phyloP scores from a whole-genome alignment of 1,140 invertebrate genomes.

The Panonychus citri region DNA sequence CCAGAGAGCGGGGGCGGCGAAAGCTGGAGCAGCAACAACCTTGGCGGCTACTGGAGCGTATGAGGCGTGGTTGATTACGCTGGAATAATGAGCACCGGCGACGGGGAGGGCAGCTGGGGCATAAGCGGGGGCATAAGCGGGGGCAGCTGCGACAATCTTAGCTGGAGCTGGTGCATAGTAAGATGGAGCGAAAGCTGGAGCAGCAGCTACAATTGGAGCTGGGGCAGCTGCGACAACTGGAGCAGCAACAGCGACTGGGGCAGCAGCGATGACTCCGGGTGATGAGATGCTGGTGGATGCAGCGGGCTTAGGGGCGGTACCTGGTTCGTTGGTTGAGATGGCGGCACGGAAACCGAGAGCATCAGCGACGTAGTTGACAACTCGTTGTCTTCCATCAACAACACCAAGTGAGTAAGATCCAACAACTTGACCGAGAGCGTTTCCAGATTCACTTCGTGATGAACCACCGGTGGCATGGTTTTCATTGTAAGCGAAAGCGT shows the following conservation, averaged over 20 bases:
- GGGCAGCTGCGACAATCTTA: too few species aligned
- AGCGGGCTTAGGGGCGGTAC: background rate
- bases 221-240: background rate
- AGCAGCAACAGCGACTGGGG: background rate
- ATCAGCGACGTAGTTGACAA: constrained; percentile 19
- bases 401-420: constrained; percentile 16
- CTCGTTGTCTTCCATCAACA: constrained; percentile 14
- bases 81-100: too few species aligned
- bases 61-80: too few species aligned
- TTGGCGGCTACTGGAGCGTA: too few species aligned
- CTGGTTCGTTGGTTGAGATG: constrained; percentile 13
- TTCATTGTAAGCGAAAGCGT: constrained; percentile 18
- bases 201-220: background rate
- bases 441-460: constrained; percentile 15
- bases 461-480: constrained; percentile 18
- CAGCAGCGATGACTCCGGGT: background rate
- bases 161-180: too few species aligned
- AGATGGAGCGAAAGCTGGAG: background rate
- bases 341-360: constrained; percentile 17
- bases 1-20: background rate
- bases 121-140: too few species aligned
- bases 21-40: background rate
- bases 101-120: too few species aligned
- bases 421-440: constrained; percentile 12
- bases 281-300: background rate